Evolutionary conservation across 2,113 vertebrate genomes (phyloP).

Genomic region (Percopsis transmontana): DNA sequence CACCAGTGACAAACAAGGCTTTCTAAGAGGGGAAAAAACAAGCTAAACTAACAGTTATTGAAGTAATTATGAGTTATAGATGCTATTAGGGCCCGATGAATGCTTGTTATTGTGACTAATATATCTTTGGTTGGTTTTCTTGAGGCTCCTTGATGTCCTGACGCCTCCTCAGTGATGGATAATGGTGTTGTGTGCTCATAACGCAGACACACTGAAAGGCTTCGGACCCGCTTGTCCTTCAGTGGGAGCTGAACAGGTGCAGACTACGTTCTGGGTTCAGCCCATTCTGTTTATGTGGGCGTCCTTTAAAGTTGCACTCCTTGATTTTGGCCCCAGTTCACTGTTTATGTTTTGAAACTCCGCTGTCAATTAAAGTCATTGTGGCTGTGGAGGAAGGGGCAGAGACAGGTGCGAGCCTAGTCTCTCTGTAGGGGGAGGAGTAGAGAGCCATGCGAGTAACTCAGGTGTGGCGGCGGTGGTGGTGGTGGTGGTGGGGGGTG

Average conservation of each 20-base stretch:
- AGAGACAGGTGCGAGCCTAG: too few species aligned
- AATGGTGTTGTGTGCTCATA: constrained; percentile 9
- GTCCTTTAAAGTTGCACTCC: too few species aligned
- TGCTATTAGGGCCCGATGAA: constrained; percentile 55
- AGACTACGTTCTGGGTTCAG: too few species aligned
- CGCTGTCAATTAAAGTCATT: too few species aligned
- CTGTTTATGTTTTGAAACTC: too few species aligned
- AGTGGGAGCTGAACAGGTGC: neutral
- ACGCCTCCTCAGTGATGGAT: constrained; percentile 34
- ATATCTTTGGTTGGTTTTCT: constrained; percentile 41
- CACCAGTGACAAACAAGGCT: constrained; percentile 67
- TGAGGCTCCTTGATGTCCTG: constrained; percentile 40
- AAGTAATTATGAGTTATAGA: constrained; percentile 70
- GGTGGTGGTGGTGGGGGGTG: too few species aligned
- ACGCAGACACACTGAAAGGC: constrained; percentile 3
- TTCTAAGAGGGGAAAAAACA: constrained; percentile 57
- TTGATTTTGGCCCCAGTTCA: too few species aligned
- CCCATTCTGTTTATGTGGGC: too few species aligned
- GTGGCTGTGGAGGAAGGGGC: too few species aligned
- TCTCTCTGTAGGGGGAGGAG: too few species aligned
- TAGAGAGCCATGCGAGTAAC: too few species aligned
- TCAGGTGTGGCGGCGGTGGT: too few species aligned
- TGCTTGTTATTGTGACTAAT: constrained; percentile 63
- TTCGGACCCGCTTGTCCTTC: constrained; percentile 29
- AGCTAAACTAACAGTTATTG: constrained; percentile 69